phyloP scores from a whole-genome alignment of 2,113 vertebrate genomes.

The Festucalex cinctus region DNA sequence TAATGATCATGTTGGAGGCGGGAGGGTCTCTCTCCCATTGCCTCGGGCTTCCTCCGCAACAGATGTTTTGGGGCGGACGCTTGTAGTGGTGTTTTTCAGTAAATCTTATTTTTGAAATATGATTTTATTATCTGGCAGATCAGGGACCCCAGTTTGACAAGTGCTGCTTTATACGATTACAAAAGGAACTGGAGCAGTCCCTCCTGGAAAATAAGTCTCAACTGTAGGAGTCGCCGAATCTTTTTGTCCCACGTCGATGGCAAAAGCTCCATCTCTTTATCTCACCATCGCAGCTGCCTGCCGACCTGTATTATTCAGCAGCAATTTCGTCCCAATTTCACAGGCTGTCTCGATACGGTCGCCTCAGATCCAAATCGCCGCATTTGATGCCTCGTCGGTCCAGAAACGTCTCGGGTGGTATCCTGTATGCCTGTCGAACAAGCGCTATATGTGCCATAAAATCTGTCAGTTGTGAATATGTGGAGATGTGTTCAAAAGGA shows the following conservation, averaged over 20 bases:
- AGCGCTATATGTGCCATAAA: conserved; percentile 7
- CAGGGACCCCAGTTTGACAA: too few relatives aligned
- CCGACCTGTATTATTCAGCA: conserved; percentile 46
- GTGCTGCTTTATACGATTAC: not conserved
- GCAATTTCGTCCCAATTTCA: conserved; percentile 51
- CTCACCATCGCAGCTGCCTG: conserved; percentile 21
- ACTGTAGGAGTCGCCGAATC: not conserved
- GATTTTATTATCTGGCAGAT: not conserved
- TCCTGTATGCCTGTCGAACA: conserved; percentile 6
- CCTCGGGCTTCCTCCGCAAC: conserved; percentile 31
- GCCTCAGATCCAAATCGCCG: conserved; percentile 43
- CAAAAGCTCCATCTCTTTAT: conserved; percentile 28
- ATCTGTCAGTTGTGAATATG: conserved; percentile 17
- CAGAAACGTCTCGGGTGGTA: conserved; percentile 29
- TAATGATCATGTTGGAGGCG: conserved; percentile 44
- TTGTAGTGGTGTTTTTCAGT: not conserved
- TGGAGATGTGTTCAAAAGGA: conserved; percentile 12
- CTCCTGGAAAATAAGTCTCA: not conserved
- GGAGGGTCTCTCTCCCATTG: conserved; percentile 21
- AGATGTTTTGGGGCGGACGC: conserved; percentile 34
- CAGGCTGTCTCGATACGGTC: conserved; percentile 32
- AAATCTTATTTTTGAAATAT: not conserved
- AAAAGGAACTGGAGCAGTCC: not conserved
- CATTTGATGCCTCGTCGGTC: conserved; percentile 19
- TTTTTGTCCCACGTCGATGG: conserved; percentile 14